Evolutionary conservation across 92 coral and sea anemone genomes (phyloP), one percentile per base, ranked within the genome.

Genomic region (Umimayanthus chanpuru): DNA sequence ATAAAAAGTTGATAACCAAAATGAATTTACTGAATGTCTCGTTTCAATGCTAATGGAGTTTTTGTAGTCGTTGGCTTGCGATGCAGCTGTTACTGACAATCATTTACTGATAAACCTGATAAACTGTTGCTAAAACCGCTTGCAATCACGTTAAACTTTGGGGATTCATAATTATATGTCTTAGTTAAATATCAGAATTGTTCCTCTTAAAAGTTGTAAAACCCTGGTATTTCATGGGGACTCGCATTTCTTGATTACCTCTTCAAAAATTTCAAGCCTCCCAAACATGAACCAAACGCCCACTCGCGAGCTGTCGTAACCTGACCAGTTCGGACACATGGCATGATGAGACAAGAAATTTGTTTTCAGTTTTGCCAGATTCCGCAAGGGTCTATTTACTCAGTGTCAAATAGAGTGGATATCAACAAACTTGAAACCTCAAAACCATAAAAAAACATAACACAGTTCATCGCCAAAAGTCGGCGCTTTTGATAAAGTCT

Each of bases 401-500:
- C 40, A 41, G 36, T 76, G 80, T 38, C 80, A 76, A 41, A n/a
- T 26, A 71, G 29, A 28, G 39, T 28, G 76, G 38, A 26, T 71
- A 71, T 71, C 76, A 76, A 47, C 38, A 43, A 43, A 77, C 32
- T 23, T 44, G 81, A 77, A 43, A 77, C 81, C 58, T 64, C 26
- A 77, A 47, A 77, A n/a, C 76, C 38, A 41, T 72, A 26, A 61
- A 72, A 5, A 28, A 72, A 29, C 76, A 15, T 5, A 72, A 26
- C 40, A 72, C 36, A 41, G 44, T 21, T 41, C 58, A 44, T 43
- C 38, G 61, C 81, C 6, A 77, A 5, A 9, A 5, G 81, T 43
- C 81, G 81, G 81, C 36, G 36, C 61, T n/a, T 44, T 44, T 77
- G 81, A 23, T 77, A 44, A 77, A 77, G 36, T 21, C 64, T 43